These are phyloP conservation scores for Diachasmimorpha longicaudata DNA, from an alignment of 1,140 invertebrate species.

Conservation along the genomic window DNA sequence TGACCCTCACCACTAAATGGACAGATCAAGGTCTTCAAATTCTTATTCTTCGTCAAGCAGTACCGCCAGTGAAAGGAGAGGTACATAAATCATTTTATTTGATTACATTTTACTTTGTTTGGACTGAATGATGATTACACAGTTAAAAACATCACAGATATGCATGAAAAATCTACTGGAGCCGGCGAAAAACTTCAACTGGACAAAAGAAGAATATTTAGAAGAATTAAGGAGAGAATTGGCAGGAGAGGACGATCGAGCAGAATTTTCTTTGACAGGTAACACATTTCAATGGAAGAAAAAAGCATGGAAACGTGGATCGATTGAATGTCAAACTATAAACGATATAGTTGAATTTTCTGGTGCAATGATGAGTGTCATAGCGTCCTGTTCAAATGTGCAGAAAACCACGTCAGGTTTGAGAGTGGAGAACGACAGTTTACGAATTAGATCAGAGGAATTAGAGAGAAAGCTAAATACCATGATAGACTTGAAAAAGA, in stretches of 20 bases:
- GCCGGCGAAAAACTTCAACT: background rate
- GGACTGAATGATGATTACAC: background rate
- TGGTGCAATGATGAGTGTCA: background rate
- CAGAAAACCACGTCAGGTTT: background rate
- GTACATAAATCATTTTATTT: background rate
- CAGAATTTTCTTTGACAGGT: background rate
- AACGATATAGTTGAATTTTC: background rate
- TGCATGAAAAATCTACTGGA: background rate
- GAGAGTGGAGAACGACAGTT: background rate
- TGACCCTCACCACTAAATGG: background rate
- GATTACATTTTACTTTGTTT: background rate
- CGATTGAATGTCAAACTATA: background rate
- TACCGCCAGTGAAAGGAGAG: background rate
- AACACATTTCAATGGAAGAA: background rate
- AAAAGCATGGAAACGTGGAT: background rate
- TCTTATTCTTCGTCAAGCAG: background rate
- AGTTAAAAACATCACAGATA: background rate
- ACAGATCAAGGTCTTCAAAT: background rate
- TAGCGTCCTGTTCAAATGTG: background rate
- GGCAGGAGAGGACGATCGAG: background rate
- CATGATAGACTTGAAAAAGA: background rate
- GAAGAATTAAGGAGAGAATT: background rate
- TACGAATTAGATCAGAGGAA: background rate
- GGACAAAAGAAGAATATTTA: background rate
- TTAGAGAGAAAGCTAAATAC: background rate